These are phyloP conservation scores for Rotaria macrura DNA, from an alignment of 2,888 invertebrate species.

Conservation along the genomic window DNA sequence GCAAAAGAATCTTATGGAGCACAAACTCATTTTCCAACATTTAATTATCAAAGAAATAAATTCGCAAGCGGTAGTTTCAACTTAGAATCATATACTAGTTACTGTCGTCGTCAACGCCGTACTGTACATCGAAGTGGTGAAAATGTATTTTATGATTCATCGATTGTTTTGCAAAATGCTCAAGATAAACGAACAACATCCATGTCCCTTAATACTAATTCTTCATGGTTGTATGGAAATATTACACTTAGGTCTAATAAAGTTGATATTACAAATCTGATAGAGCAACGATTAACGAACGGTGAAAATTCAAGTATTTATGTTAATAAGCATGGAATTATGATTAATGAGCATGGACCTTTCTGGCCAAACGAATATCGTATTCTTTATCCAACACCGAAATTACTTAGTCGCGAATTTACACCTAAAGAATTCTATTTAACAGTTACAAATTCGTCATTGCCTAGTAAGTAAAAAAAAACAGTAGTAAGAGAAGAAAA, in stretches of 20 bases:
- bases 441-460: not conserved
- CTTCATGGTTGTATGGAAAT: constrained; percentile 4
- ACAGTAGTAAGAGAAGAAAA: not conserved
- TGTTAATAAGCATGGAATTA: constrained; percentile 43
- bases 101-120: not conserved
- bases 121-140: not conserved
- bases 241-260: not conserved
- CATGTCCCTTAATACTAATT: not conserved
- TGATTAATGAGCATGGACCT: constrained; percentile 43
- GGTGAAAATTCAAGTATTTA: constrained; percentile 35
- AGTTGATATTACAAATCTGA: too few species aligned
- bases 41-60: not conserved
- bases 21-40: not conserved
- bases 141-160: not conserved
- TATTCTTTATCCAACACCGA: constrained; percentile 43
- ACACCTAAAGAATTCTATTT: not conserved
- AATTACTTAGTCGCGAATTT: not conserved
- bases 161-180: not conserved
- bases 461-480: not conserved
- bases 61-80: not conserved
- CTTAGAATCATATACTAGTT: not conserved
- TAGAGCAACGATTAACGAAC: not conserved
- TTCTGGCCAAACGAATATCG: constrained; percentile 47
- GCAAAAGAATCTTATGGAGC: not conserved
- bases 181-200: not conserved